Conservation (phyloP, 2,113 vertebrate genomes). For the Saccopteryx leptura region DNA sequence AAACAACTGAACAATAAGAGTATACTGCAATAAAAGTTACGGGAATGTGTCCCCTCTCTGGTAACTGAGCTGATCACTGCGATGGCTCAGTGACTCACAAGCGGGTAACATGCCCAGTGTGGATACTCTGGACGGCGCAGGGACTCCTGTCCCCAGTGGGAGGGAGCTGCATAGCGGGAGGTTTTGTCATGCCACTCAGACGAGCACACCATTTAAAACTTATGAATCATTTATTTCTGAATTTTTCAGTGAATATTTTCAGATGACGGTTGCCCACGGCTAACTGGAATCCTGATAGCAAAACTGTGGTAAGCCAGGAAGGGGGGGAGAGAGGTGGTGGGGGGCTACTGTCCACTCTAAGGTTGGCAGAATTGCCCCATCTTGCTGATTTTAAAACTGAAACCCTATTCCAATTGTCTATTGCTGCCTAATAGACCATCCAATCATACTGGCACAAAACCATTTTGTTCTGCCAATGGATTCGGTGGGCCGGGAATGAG, state of each 20-base stretch:
- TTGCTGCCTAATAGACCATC: not conserved
- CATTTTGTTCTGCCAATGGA: not conserved
- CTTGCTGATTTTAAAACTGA: not conserved
- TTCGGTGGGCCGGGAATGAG: not conserved
- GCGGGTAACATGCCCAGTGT: not conserved
- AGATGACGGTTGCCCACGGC: not conserved
- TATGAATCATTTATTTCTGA: not conserved
- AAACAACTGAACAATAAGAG: not conserved
- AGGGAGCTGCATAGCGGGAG: not conserved
- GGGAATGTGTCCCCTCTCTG: not conserved
- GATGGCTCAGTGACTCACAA: not conserved
- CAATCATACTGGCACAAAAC: not conserved
- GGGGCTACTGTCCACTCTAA: not conserved
- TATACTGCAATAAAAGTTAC: too few relatives aligned
- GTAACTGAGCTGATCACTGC: not conserved
- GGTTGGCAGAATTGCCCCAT: not conserved
- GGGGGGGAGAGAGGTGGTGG: too few relatives aligned
- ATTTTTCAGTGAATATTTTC: not conserved
- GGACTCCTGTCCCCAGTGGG: not conserved
- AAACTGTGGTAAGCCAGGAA: not conserved
- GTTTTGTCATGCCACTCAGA: not conserved
- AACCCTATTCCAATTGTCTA: not conserved
- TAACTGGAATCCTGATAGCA: not conserved
- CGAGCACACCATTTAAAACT: not conserved
- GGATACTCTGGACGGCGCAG: not conserved